phyloP scores from a whole-genome alignment of 2,113 vertebrate species.

The Tor tambroides region DNA sequence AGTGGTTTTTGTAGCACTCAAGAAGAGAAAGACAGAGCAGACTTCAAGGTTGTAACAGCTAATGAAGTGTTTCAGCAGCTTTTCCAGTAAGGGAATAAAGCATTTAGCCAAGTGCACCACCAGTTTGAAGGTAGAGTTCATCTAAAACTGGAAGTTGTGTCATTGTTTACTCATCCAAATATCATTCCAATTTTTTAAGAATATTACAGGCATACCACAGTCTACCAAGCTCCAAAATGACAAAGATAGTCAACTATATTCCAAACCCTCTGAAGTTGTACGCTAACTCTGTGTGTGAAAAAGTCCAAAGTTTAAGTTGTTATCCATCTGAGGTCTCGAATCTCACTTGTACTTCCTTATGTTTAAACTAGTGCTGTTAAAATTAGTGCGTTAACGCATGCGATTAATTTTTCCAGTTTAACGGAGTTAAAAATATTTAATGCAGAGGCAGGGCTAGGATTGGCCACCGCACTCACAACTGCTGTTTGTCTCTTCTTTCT shows the following conservation, averaged over 20 bases:
- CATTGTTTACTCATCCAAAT: background rate
- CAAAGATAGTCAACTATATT: background rate
- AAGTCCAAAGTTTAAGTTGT: background rate
- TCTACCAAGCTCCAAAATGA: too few relatives aligned
- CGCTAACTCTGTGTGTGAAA: background rate
- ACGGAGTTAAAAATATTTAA: too few relatives aligned
- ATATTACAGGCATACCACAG: background rate
- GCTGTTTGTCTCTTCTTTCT: too few relatives aligned
- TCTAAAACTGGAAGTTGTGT: background rate
- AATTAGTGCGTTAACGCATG: too few relatives aligned
- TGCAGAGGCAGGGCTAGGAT: too few relatives aligned
- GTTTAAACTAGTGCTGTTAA: too few relatives aligned
- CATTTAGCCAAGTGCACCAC: too few relatives aligned
- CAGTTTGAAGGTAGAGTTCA: too few relatives aligned
- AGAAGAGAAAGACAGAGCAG: background rate
- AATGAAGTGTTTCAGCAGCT: too few relatives aligned
- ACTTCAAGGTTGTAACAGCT: background rate
- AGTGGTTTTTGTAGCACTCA: slow-evolving; percentile 47
- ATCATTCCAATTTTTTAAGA: background rate
- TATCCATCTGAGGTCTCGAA: background rate
- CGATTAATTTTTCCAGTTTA: too few relatives aligned
- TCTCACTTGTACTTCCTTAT: background rate
- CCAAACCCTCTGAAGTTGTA: background rate
- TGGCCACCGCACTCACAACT: too few relatives aligned
- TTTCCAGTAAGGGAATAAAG: too few relatives aligned